phyloP scores from a whole-genome alignment of 2,888 invertebrate species.

The Lacanobia oleracea region DNA sequence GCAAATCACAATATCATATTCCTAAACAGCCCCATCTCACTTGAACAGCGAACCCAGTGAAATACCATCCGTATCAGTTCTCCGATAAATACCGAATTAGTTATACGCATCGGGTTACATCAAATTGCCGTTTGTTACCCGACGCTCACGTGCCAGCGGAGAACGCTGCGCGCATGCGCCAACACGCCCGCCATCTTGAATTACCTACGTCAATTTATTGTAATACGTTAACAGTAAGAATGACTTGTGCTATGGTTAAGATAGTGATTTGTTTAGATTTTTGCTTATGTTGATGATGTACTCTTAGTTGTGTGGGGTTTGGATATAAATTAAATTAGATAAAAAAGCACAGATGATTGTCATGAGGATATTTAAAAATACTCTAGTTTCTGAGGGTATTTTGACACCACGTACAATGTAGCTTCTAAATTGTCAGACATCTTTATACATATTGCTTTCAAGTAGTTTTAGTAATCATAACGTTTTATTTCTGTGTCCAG shows the following conservation, averaged over 20 bases:
- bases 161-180: conserved; percentile 62
- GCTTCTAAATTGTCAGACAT: background rate
- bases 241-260: background rate
- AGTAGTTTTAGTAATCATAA: no score
- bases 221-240: conserved; percentile 21
- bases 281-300: background rate
- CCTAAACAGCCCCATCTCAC: conserved; percentile 36
- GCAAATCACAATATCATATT: conserved; percentile 45
- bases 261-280: background rate
- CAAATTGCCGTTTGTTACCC: conserved; percentile 67
- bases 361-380: background rate
- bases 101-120: conserved; percentile 62
- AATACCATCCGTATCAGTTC: conserved; percentile 57
- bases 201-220: conserved; percentile 52
- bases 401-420: no score
- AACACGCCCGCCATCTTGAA: conserved; percentile 68
- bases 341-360: background rate
- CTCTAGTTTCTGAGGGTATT: no score
- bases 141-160: conserved; percentile 57
- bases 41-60: conserved; percentile 23
- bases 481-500: no score
- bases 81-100: conserved; percentile 63
- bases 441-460: no score
- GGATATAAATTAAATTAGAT: background rate
- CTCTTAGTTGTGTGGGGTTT: background rate